A percentile compares a stretch with the other conserved stretches of the same genome.
Evolutionary conservation across 2,888 invertebrate genomes (phyloP).

Genomic region (Cheilosia urbana): DNA sequence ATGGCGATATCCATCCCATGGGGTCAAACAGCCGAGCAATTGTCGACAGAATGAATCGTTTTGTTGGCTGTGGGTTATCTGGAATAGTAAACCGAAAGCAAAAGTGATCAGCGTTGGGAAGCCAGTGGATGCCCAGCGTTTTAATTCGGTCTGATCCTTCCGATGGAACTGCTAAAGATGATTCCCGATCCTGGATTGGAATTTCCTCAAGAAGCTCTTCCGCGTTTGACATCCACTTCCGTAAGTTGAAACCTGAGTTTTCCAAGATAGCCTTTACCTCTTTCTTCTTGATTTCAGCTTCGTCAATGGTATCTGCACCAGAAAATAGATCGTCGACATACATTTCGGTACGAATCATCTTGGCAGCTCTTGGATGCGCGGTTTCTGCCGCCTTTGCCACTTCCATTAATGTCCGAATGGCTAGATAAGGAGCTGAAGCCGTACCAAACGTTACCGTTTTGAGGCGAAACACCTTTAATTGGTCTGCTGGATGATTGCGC

Average conservation of each 20-base stretch:
- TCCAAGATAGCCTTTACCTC: constrained; percentile 14
- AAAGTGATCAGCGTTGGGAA: constrained; percentile 2
- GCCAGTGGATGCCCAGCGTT: constrained; percentile 28
- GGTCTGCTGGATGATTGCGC: constrained; percentile 4
- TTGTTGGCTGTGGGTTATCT: constrained; percentile 12
- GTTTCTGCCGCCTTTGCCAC: constrained; percentile 14
- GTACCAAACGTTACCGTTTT: constrained; percentile 14
- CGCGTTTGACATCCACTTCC: constrained; percentile 10
- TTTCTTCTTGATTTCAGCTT: constrained; percentile 22
- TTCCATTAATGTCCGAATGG: no score
- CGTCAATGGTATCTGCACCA: constrained; percentile 17
- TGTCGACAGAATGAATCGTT: constrained; percentile 26
- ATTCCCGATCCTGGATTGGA: neutral
- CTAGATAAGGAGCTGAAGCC: constrained; percentile 10
- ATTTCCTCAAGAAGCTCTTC: constrained; percentile 7
- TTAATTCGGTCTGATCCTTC: constrained; percentile 20
- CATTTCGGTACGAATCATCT: constrained; percentile 21
- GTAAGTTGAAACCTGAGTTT: no score
- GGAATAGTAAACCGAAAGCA: constrained; percentile 28
- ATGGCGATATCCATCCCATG: constrained; percentile 34
- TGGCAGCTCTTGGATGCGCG: constrained; percentile 5
- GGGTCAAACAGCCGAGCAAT: constrained; percentile 33
- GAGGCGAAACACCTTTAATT: no score
- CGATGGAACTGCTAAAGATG: constrained; percentile 4
- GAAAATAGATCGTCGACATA: constrained; percentile 31